Percentiles rank a stretch among this genome's conserved stretches.
Conservation (phyloP, 2,797 vertebrate genomes). For the Sebastes reedi region DNA sequence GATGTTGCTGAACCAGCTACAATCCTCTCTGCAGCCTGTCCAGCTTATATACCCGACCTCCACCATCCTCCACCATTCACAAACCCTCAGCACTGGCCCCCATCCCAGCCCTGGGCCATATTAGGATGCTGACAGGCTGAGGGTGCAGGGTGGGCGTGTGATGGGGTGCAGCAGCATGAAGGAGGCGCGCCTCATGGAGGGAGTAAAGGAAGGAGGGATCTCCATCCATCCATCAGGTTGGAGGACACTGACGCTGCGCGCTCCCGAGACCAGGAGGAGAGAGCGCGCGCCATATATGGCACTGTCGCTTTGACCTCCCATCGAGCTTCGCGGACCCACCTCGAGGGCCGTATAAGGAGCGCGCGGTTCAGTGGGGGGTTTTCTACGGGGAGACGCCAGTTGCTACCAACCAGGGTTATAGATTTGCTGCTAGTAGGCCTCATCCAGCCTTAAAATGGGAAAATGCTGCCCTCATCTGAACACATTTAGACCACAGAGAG, state of each 20-base stretch:
- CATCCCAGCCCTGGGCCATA: slow-evolving; percentile 89
- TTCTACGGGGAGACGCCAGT: slow-evolving; percentile 73
- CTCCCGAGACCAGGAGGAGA: slow-evolving; percentile 64
- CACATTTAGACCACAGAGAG: slow-evolving; percentile 65
- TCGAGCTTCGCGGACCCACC: slow-evolving; percentile 83
- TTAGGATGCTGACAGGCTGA: slow-evolving; percentile 86
- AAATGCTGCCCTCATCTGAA: slow-evolving; percentile 77
- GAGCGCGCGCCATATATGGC: slow-evolving; percentile 93
- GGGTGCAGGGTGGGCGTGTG: slow-evolving; percentile 38
- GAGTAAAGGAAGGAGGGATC: slow-evolving; percentile 12
- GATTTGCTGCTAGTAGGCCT: slow-evolving; percentile 72
- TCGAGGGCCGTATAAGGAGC: slow-evolving; percentile 92
- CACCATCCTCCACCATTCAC: slow-evolving; percentile 81
- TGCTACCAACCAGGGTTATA: slow-evolving; percentile 78
- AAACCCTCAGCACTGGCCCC: slow-evolving; percentile 77
- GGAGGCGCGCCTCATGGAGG: slow-evolving; percentile 34
- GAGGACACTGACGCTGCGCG: slow-evolving; percentile 65
- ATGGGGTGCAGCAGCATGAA: slow-evolving; percentile 8
- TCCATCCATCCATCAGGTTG: slow-evolving; percentile 49
- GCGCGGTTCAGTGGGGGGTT: slow-evolving; percentile 74
- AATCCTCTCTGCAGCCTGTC: slow-evolving; percentile 42
- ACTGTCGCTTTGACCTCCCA: slow-evolving; percentile 85
- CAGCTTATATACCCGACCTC: slow-evolving; percentile 80
- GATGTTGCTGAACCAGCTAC: slow-evolving; percentile 86
- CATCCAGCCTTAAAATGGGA: slow-evolving; percentile 77